A percentile compares a stretch with the other conserved stretches of the same genome.
Conservation (phyloP, 1,140 invertebrate species). For the Drosophila busckii region DNA sequence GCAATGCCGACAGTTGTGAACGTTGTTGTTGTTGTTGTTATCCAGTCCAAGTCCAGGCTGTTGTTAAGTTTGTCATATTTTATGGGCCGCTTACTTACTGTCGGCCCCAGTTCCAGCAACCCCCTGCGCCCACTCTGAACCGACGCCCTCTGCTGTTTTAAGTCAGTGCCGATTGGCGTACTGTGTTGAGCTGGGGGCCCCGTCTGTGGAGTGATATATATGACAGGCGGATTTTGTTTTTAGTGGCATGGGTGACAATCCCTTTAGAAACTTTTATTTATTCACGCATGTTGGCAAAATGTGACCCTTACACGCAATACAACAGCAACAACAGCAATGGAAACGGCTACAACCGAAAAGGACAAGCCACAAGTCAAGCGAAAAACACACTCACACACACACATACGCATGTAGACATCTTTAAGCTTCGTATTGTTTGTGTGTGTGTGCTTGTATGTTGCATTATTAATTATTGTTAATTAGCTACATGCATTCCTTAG, state of each 20-base stretch:
- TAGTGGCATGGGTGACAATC: constrained; percentile 70
- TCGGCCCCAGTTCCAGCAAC: constrained; percentile 6
- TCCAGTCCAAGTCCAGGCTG: constrained; percentile 49
- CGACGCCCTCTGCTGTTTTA: constrained; percentile 1
- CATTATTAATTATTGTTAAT: constrained; percentile 66
- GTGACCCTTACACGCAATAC: constrained; percentile 61
- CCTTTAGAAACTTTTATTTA: constrained; percentile 68
- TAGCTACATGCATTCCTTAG: constrained; percentile 27
- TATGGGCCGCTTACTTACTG: constrained; percentile 60
- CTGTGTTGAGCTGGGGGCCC: not conserved
- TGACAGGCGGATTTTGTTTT: constrained; percentile 70
- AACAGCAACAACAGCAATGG: constrained; percentile 5
- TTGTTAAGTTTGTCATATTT: constrained; percentile 71
- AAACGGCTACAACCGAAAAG: constrained; percentile 11
- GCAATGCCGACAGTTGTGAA: constrained; percentile 39
- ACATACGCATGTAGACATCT: constrained; percentile 8
- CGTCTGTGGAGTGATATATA: constrained; percentile 60
- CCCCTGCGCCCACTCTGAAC: not conserved
- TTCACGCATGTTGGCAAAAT: constrained; percentile 65
- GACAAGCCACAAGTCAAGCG: constrained; percentile 21
- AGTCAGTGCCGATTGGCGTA: no score
- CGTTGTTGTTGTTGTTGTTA: constrained; percentile 23
- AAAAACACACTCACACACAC: constrained; percentile 5
- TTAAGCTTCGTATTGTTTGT: not conserved
- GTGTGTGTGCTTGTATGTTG: constrained; percentile 9